These are phyloP conservation scores for Aptenodytes patagonicus DNA, from an alignment of 2,113 vertebrate genomes.

Conservation along the genomic window DNA sequence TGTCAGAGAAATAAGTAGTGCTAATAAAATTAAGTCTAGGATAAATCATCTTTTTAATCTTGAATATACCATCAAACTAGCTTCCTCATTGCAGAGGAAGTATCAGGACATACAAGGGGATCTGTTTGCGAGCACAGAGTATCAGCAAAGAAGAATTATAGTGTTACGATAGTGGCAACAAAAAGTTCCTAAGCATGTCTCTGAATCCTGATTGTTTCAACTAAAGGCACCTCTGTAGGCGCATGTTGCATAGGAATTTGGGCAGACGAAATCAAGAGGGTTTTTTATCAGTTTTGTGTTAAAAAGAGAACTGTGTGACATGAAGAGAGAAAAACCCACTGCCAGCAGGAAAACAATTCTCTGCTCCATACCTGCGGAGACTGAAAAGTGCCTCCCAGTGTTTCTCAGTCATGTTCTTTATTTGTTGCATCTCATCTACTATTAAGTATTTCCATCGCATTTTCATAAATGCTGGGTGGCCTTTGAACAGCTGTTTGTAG, in stretches of 20 bases:
- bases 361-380: conserved; percentile 78
- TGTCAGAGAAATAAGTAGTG: neutral
- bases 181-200: neutral
- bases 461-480: conserved; percentile 83
- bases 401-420: conserved; percentile 88
- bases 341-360: neutral
- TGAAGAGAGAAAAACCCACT: neutral
- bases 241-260: neutral
- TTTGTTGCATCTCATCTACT: conserved; percentile 89
- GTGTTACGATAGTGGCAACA: neutral
- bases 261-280: neutral
- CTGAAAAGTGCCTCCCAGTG: conserved; percentile 89
- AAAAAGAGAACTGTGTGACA: neutral
- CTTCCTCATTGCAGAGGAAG: neutral
- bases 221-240: neutral
- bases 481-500: conserved; percentile 89
- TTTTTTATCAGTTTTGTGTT: neutral
- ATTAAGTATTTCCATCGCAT: conserved; percentile 87
- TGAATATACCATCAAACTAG: neutral
- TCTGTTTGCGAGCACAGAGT: neutral
- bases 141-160: neutral
- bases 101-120: neutral
- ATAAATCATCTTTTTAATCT: neutral
- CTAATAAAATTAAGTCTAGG: neutral
- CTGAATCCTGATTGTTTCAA: neutral